A percentile compares a stretch with the other conserved stretches of the same genome.
Evolutionary conservation across 1,140 invertebrate genomes (phyloP).

Genomic region (Meteorus sp.): DNA sequence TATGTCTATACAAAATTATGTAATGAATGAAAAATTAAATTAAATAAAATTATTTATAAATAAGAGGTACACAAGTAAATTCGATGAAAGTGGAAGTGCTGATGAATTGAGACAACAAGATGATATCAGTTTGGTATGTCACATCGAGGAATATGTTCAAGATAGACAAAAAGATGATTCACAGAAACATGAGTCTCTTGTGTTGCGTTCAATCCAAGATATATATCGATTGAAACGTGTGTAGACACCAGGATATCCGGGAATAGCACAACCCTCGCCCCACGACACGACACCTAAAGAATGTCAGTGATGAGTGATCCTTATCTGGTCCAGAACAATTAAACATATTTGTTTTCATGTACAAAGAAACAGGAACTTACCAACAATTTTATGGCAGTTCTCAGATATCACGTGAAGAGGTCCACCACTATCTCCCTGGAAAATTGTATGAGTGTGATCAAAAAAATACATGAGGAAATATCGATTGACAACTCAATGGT

Average conservation of each 20-base stretch:
- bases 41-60: too few species aligned
- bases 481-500: too few species aligned
- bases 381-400: slow-evolving; percentile 56
- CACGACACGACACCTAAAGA: slow-evolving; percentile 73
- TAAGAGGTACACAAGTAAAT: too few species aligned
- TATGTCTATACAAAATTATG: too few species aligned
- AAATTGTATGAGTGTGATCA: slow-evolving; percentile 20
- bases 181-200: slow-evolving; percentile 70
- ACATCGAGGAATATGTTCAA: not conserved
- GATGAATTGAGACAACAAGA: too few species aligned
- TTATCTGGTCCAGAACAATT: too few species aligned
- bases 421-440: slow-evolving; percentile 69
- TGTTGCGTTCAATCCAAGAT: slow-evolving; percentile 72
- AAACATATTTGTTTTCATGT: not conserved
- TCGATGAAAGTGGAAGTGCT: too few species aligned
- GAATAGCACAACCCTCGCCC: slow-evolving; percentile 78
- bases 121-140: not conserved
- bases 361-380: slow-evolving; percentile 46
- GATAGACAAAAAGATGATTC: slow-evolving; percentile 29
- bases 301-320: too few species aligned
- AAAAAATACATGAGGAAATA: too few species aligned
- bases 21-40: too few species aligned
- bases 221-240: slow-evolving; percentile 76
- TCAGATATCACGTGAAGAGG: slow-evolving; percentile 63
- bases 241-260: slow-evolving; percentile 84